Evolutionary conservation across 2,797 vertebrate genomes (phyloP).

Genomic region (Gallinago solitaria): DNA sequence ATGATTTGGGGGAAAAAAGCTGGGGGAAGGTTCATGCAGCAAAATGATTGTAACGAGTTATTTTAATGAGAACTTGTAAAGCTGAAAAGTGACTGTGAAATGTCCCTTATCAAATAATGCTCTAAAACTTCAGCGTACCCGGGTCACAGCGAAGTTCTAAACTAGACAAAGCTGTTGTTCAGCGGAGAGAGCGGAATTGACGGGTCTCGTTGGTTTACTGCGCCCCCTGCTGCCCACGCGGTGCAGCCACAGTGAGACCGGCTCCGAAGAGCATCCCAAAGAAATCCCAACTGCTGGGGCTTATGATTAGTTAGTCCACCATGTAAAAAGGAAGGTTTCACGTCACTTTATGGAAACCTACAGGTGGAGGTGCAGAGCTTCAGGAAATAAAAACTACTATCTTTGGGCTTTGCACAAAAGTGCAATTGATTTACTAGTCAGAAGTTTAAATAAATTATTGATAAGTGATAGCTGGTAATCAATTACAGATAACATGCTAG

Average conservation of each 20-base stretch:
- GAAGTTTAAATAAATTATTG: background rate
- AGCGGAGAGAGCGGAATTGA: background rate
- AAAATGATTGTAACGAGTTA: background rate
- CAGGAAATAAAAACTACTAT: background rate
- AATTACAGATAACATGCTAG: background rate
- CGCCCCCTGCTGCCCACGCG: conserved; percentile 54
- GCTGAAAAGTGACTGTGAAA: background rate
- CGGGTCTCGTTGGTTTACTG: background rate
- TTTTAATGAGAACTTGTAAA: background rate
- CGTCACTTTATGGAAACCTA: background rate
- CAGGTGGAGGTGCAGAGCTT: background rate
- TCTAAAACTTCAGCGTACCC: background rate
- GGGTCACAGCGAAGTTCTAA: background rate
- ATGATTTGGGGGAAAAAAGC: background rate
- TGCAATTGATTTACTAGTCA: background rate
- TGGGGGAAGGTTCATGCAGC: background rate
- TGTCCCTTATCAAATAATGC: background rate
- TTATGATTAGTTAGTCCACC: background rate
- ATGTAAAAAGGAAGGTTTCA: background rate
- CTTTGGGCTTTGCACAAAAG: background rate
- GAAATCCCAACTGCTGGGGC: accelerated
- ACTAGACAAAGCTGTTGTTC: background rate
- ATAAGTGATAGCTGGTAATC: background rate
- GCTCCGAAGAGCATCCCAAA: background rate
- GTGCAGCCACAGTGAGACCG: background rate